These are phyloP conservation scores for Rhodeus uyekii DNA, from an alignment of 2,797 vertebrate genomes.

Conservation along the genomic window DNA sequence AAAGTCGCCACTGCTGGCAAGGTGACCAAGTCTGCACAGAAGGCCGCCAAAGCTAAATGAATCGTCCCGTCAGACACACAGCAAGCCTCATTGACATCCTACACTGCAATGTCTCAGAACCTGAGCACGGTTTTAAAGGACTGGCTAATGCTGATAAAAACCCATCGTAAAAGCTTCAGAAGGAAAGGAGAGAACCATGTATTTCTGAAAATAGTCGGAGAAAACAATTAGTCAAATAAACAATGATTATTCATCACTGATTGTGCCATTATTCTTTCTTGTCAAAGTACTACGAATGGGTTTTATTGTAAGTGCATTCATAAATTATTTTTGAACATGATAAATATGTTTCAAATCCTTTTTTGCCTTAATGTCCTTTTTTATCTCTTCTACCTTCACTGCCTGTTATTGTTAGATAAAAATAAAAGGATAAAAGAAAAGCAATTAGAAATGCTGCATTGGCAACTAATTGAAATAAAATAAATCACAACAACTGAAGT, in stretches of 20 bases:
- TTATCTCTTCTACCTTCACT: not conserved
- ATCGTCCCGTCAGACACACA: constrained; percentile 62
- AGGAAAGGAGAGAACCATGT: constrained; percentile 73
- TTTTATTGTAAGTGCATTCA: constrained; percentile 10
- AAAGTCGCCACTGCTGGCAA: constrained; percentile 58
- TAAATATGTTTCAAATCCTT: not conserved
- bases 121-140: constrained; percentile 77
- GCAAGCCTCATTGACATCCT: constrained; percentile 50
- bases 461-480: not conserved
- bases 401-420: not conserved
- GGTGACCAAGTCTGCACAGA: constrained; percentile 67
- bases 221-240: constrained; percentile 70
- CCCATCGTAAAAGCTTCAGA: constrained; percentile 81
- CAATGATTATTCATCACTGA: constrained; percentile 54
- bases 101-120: constrained; percentile 65
- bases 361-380: not conserved
- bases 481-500: not conserved
- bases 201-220: constrained; percentile 54
- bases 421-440: not conserved
- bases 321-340: constrained; percentile 8
- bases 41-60: constrained; percentile 76
- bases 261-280: constrained; percentile 54
- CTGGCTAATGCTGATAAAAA: constrained; percentile 82
- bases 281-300: not conserved
- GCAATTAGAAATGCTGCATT: not conserved